A percentile compares a stretch with the other conserved stretches of the same genome.
Conservation (phyloP, 2,888 invertebrate species). For the Dynastes grantii region DNA sequence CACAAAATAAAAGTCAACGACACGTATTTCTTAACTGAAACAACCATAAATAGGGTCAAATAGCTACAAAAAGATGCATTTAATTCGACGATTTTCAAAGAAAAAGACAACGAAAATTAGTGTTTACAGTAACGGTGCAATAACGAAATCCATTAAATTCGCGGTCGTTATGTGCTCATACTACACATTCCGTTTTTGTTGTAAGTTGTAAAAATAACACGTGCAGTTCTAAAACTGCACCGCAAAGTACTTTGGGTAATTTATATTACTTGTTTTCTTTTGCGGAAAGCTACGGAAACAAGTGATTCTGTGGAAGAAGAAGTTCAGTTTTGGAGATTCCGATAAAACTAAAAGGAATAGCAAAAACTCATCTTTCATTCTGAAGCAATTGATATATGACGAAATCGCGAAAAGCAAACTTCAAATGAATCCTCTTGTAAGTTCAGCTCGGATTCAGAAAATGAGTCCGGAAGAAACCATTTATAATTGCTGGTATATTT, state of each 20-base stretch:
- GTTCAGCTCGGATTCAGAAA: too few relatives aligned
- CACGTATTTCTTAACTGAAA: background rate
- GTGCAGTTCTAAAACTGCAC: slow-evolving; percentile 4
- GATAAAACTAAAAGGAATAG: background rate
- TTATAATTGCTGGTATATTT: too few relatives aligned
- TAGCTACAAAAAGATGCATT: background rate
- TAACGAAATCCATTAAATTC: slow-evolving; percentile 21
- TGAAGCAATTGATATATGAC: background rate
- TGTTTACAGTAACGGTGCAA: slow-evolving; percentile 2
- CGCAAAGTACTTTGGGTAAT: background rate
- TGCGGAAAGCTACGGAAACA: background rate
- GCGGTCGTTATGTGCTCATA: background rate
- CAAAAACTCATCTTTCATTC: background rate
- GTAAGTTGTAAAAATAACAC: slow-evolving; percentile 7
- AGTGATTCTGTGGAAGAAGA: background rate
- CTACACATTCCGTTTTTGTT: background rate
- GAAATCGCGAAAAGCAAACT: background rate
- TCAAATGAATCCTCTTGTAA: too few relatives aligned
- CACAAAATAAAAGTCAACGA: background rate
- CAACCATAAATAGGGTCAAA: background rate
- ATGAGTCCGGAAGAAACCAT: too few relatives aligned
- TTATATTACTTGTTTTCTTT: slow-evolving; percentile 12
- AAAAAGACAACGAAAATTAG: background rate
- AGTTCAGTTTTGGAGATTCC: slow-evolving; percentile 4
- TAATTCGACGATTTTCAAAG: background rate